Evolutionary conservation across 2,113 vertebrate genomes (phyloP).

Genomic region (Agapornis roseicollis): DNA sequence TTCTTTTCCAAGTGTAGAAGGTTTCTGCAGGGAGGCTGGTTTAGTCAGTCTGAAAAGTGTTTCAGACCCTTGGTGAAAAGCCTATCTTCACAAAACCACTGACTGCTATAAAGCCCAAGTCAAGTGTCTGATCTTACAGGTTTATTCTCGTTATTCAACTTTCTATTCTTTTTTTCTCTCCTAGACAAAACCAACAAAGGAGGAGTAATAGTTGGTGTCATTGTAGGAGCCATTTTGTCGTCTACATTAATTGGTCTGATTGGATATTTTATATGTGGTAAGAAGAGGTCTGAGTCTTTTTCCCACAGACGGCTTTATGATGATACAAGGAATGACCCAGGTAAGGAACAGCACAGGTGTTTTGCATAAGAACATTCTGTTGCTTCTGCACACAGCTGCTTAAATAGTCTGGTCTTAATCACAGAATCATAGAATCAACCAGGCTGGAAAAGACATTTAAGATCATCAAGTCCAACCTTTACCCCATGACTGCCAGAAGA

Average conservation of each 20-base stretch:
- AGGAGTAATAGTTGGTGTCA: constrained; percentile 66
- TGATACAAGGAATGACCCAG: constrained; percentile 80
- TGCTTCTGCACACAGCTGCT: not conserved
- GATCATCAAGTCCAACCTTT: not conserved
- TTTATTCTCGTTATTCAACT: not conserved
- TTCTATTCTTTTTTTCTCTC: not conserved
- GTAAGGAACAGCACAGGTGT: constrained; percentile 57
- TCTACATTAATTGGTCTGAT: constrained; percentile 72
- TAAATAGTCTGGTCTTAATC: not conserved
- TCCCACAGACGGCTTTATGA: constrained; percentile 86
- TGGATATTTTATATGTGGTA: constrained; percentile 74
- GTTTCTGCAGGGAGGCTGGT: not conserved
- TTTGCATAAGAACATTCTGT: not conserved
- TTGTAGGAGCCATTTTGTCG: constrained; percentile 73
- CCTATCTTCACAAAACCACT: not conserved
- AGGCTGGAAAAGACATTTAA: not conserved
- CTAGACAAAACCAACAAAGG: constrained; percentile 44
- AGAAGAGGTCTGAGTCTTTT: constrained; percentile 74
- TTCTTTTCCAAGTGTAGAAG: not conserved
- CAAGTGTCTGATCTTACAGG: not conserved
- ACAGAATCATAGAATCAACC: not conserved
- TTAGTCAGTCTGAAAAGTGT: not conserved
- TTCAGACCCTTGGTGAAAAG: not conserved
- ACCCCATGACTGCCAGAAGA: not conserved
- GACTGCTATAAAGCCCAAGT: not conserved